These are phyloP conservation scores for Cranoglanis bouderius DNA, from an alignment of 2,113 vertebrate genomes.

Conservation along the genomic window DNA sequence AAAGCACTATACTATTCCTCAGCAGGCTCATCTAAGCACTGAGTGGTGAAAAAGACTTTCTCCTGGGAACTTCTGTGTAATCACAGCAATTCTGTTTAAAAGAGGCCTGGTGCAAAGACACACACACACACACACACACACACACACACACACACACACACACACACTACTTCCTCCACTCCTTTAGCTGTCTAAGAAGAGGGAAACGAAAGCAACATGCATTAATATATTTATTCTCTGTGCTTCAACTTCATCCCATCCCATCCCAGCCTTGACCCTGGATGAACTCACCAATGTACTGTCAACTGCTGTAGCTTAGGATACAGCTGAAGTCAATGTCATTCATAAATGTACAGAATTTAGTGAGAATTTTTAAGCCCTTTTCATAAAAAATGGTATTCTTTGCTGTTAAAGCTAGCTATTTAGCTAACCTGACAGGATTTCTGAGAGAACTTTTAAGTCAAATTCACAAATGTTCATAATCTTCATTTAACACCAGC, in stretches of 20 bases:
- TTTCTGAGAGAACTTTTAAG: background rate
- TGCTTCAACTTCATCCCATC: background rate
- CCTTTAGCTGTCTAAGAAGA: background rate
- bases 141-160: conserved; percentile 15
- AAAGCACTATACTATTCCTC: too few species aligned
- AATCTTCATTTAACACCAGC: background rate
- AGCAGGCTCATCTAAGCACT: background rate
- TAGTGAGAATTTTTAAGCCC: background rate
- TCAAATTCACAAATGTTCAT: background rate
- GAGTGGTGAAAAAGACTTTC: background rate
- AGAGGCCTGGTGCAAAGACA: background rate
- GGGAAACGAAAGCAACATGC: background rate
- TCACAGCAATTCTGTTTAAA: conserved; percentile 31
- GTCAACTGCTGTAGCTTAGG: background rate
- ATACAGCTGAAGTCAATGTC: background rate
- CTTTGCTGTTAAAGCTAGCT: background rate
- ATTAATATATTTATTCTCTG: conserved; percentile 43
- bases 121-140: background rate
- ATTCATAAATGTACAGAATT: background rate
- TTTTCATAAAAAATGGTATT: background rate
- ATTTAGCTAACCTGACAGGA: background rate
- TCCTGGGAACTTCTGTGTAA: conserved; percentile 23
- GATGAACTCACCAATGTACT: background rate
- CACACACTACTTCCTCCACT: background rate
- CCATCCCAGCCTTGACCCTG: background rate